Percentiles rank a stretch among this genome's conserved stretches.
Conservation (phyloP, 2,113 vertebrate genomes). For the Eclectus roratus region DNA sequence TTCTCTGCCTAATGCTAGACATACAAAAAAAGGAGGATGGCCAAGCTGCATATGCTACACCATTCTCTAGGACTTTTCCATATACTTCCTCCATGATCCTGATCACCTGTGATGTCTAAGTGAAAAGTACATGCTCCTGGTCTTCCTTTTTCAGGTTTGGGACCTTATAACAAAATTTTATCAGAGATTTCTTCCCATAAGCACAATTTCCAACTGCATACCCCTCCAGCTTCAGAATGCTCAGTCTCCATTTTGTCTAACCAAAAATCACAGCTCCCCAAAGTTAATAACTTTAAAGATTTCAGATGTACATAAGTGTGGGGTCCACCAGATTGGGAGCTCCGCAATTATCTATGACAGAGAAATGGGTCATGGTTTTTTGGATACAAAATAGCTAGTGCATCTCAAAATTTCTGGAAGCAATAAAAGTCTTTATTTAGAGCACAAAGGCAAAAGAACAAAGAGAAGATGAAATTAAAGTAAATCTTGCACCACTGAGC, state of each 20-base stretch:
- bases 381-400: neutral
- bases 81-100: neutral
- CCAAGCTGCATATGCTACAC: neutral
- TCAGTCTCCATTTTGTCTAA: neutral
- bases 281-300: neutral
- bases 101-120: neutral
- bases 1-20: neutral
- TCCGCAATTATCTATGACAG: neutral
- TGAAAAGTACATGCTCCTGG: neutral
- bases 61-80: neutral
- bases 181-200: neutral
- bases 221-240: neutral
- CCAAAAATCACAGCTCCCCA: neutral
- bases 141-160: neutral
- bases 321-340: neutral
- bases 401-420: slow-evolving; percentile 11
- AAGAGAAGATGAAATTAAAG: slow-evolving; percentile 67
- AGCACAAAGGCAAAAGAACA: slow-evolving; percentile 53
- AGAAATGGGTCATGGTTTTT: neutral
- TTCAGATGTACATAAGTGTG: neutral
- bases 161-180: neutral
- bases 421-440: slow-evolving; percentile 36
- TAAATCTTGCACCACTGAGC: slow-evolving; percentile 61
- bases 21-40: neutral
- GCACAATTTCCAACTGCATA: neutral